These are phyloP conservation scores for Spodoptera exigua DNA, from an alignment of 2,888 invertebrate genomes.

Conservation along the genomic window DNA sequence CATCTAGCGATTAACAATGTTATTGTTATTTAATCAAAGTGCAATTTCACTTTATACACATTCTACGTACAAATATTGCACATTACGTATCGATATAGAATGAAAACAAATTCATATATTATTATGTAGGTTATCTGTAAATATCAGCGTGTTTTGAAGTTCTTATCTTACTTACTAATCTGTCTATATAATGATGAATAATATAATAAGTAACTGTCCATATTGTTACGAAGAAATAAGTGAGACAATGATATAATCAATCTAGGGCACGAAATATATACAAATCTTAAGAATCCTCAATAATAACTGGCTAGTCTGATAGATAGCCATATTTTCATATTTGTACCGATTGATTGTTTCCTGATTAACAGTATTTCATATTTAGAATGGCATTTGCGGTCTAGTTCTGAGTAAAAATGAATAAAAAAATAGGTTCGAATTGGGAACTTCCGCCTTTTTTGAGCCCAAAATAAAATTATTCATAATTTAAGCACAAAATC, in stretches of 20 bases:
- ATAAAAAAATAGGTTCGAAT: too few relatives aligned
- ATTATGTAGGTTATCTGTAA: slow-evolving; percentile 62
- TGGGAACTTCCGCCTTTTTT: too few relatives aligned
- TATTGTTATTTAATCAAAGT: slow-evolving; percentile 30
- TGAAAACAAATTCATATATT: slow-evolving; percentile 29
- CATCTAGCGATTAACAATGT: slow-evolving; percentile 63
- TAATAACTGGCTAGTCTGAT: too few relatives aligned
- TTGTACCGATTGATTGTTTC: too few relatives aligned
- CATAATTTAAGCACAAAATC: slow-evolving; percentile 13
- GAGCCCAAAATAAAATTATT: background rate
- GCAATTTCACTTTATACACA: slow-evolving; percentile 21
- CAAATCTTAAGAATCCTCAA: too few relatives aligned
- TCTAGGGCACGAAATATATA: background rate
- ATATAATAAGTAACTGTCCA: slow-evolving; percentile 26
- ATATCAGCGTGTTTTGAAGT: slow-evolving; percentile 53
- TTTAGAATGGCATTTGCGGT: too few relatives aligned
- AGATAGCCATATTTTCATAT: too few relatives aligned
- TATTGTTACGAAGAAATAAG: background rate
- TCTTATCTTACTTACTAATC: slow-evolving; percentile 47
- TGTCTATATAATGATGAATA: slow-evolving; percentile 27
- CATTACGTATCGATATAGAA: slow-evolving; percentile 9
- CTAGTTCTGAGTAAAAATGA: background rate
- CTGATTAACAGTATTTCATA: too few relatives aligned
- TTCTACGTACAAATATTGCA: slow-evolving; percentile 24
- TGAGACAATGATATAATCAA: background rate